Base-by-base conservation (phyloP, 2,797 vertebrate species). In the Muscicapa comitata region DNA sequence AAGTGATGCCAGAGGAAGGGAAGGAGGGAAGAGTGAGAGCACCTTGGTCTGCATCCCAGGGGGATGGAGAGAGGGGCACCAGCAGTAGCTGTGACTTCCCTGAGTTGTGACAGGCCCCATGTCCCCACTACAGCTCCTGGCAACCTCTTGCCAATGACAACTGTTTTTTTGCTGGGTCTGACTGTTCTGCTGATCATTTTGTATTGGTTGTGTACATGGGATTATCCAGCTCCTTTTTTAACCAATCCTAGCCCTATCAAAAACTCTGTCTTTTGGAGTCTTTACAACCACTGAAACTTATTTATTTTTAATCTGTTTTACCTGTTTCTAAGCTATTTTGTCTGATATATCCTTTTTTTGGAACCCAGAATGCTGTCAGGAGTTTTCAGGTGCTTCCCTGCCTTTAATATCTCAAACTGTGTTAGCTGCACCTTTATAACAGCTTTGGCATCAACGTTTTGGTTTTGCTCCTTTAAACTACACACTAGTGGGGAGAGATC, bases 121-220 rank as follows among this genome's bases (percentile, higher is more conserved):
- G 0, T 62, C 45, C 45, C 4, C 45, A 47, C 21, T 47, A 23
- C 45, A 47, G 45, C 45, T 24, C 28, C 78, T 72, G 63, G 35
- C 35, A 66, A 31, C 23, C 21, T 58, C 40, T 89, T 79, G 63
- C 59, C 48, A 55, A 33, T 48, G 58, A 16, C n/a, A 85, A 31
- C 42, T 8, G 1, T 50, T 90, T 72, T 71, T 72, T 87, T 89
- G 45, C 35, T 1, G 5, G 31, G 8, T 66, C 45, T 65, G 50
- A 17, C 31, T 33, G 26, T 62, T 61, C 2, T 0, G 0, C 28
- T 62, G 37, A 42, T 67, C 16, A 5, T 63, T 89, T 73, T n/a
- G 2, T n/a, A 2, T 59, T 1, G 0, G 3, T 31, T 42, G 23
- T 40, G 63, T 63, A 37, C 4, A 0, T 38, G n/a, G 9, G 0